Evolutionary conservation across 2,113 vertebrate species (phyloP).

Genomic region (Martes martes): DNA sequence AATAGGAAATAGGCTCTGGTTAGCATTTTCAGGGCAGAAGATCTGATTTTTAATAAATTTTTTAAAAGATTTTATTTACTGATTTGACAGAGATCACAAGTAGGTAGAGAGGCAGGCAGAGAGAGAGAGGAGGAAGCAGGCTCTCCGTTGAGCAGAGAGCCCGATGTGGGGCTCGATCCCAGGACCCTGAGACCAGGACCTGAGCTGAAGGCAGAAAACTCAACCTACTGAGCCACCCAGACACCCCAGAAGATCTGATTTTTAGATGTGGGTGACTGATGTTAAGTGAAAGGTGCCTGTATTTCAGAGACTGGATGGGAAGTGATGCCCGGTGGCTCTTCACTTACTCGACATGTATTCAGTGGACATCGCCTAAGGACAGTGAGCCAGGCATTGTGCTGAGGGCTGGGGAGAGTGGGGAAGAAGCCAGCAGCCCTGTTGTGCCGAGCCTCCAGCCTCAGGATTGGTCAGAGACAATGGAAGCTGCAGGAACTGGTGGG

Average conservation of each 20-base stretch:
- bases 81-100: too few relatives aligned
- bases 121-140: too few relatives aligned
- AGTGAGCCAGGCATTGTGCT: neutral
- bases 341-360: neutral
- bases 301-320: conserved; percentile 27
- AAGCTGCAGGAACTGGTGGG: accelerated
- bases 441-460: neutral
- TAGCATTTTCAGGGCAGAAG: neutral
- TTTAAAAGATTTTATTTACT: too few relatives aligned
- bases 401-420: neutral
- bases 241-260: neutral
- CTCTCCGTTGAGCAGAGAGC: too few relatives aligned
- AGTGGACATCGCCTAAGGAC: accelerated
- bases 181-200: too few relatives aligned
- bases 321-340: neutral
- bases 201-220: too few relatives aligned
- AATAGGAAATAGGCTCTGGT: neutral
- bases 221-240: too few relatives aligned
- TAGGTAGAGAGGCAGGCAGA: too few relatives aligned
- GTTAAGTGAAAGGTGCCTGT: neutral
- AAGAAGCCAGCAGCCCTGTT: neutral
- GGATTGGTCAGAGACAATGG: neutral
- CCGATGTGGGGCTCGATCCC: too few relatives aligned
- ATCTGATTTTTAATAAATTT: neutral
- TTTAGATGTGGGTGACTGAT: neutral